Evolutionary conservation across 2,797 vertebrate species (phyloP), one percentile per base, ranked within the genome.

Genomic region (Thripadectes ignobilis): DNA sequence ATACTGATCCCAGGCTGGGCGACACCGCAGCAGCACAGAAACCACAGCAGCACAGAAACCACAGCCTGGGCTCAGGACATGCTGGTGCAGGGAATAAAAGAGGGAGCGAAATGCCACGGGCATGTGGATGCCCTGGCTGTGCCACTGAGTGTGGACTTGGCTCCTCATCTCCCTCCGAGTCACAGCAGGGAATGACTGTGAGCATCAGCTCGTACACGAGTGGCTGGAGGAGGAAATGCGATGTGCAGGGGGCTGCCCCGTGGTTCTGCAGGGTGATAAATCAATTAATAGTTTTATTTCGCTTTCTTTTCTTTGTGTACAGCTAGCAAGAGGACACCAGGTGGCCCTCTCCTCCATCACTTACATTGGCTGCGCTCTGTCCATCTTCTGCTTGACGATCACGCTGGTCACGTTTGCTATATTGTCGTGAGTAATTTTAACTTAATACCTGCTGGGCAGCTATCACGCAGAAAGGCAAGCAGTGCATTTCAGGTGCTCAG

Each of bases 271-370:
- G 41, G 12, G 14, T 21, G 63, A 75, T n/a, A 92, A 75, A 75
- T 72, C 34, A 45, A 88, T 91, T 83, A 78, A 91, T 23, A 24
- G 46, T 10, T 75, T 54, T 48, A 14, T 76, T 36, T 78, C 3
- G 3, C 8, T 8, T 71, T 72, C 55, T 75, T 34, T 32, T 13
- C 58, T 85, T 39, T 34, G 29, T 85, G 58, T 93, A 85, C 98
- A 99, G 99, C 98, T 99, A 78, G 84, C 98, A 0, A 96, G 41
- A 2, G 98, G 97, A 97, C 99, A 99, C 98, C 98, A 98, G 99
- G 98, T 99, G 98, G 99, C 99, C 72, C 98, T 99, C 54, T 99
- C 99, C 68, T 98, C 99, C 97, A 99, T 99, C 88, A 99, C 98
- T 96, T 99, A 99, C 57, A 72, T 99, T 3, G 99, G 99, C 95